Percentiles rank a stretch among this genome's conserved stretches.
These are phyloP conservation scores for Drosophila kuntzei DNA, from an alignment of 2,888 invertebrate species.

Conservation along the genomic window DNA sequence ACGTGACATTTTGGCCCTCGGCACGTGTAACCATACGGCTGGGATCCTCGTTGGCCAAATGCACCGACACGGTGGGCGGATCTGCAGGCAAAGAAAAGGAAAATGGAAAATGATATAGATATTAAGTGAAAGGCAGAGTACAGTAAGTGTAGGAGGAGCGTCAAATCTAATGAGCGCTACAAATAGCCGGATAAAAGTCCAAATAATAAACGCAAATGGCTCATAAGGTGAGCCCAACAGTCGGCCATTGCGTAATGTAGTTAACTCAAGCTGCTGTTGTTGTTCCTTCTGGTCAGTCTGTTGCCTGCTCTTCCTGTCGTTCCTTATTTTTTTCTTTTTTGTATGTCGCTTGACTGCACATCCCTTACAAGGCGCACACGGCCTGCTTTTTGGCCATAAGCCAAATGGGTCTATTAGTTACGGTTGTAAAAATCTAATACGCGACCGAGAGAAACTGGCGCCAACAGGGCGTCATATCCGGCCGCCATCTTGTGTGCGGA, in stretches of 20 bases:
- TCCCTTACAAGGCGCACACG: conserved; percentile 30
- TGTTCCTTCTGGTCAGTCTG: conserved; percentile 23
- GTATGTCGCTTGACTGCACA: conserved; percentile 47
- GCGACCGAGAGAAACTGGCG: conserved; percentile 63
- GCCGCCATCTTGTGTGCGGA: conserved; percentile 42
- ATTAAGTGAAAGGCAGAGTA: conserved; percentile 28
- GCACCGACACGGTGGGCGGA: conserved; percentile 91
- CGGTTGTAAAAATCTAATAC: conserved; percentile 80
- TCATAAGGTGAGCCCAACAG: conserved; percentile 68
- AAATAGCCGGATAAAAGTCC: conserved; percentile 82
- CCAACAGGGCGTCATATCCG: conserved; percentile 40
- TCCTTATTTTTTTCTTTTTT: not conserved
- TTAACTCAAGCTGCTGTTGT: conserved; percentile 70
- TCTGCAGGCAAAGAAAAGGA: conserved; percentile 87
- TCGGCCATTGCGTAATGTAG: conserved; percentile 66
- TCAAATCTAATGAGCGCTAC: conserved; percentile 80
- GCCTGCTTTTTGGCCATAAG: conserved; percentile 67
- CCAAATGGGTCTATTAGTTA: conserved; percentile 81
- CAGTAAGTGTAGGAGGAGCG: conserved; percentile 48
- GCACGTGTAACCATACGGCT: conserved; percentile 87
- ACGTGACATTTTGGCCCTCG: conserved; percentile 92
- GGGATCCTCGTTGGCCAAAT: conserved; percentile 88
- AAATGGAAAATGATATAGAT: not conserved
- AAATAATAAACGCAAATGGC: conserved; percentile 83
- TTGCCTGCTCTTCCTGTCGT: conserved; percentile 6